Evolutionary conservation across 2,888 invertebrate genomes (phyloP).

Genomic region (Acanthoscelides obtectus): DNA sequence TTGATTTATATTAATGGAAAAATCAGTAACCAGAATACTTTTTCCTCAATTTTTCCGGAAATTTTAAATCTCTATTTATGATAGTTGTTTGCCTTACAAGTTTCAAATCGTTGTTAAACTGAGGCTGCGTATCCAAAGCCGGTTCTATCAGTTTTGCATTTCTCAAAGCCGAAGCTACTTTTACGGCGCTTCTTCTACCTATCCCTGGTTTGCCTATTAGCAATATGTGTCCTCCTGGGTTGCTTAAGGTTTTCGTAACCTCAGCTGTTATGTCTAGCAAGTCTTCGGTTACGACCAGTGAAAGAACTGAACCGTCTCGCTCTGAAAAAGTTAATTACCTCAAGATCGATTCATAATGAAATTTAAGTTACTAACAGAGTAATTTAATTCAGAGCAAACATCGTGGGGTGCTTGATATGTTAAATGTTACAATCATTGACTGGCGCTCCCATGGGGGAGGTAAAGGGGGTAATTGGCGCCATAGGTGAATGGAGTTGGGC

Average conservation of each 20-base stretch:
- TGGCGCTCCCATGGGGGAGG: no score
- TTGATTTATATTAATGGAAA: no score
- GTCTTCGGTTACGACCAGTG: constrained; percentile 62
- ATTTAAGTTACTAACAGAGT: no score
- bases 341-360: no score
- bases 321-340: constrained; percentile 51
- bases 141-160: constrained; percentile 56
- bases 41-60: no score
- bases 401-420: no score
- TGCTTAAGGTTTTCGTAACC: constrained; percentile 59
- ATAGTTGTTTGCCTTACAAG: constrained; percentile 30
- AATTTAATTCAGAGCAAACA: no score
- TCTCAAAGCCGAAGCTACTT: constrained; percentile 67
- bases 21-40: no score
- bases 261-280: constrained; percentile 60
- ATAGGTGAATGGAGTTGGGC: no score
- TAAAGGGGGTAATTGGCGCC: no score
- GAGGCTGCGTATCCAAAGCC: constrained; percentile 36
- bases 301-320: constrained; percentile 56
- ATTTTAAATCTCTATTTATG: no score
- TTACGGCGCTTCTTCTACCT: constrained; percentile 75
- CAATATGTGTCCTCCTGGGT: constrained; percentile 60
- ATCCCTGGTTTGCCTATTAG: constrained; percentile 74
- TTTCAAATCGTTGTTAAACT: constrained; percentile 78
- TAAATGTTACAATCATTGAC: no score